phyloP scores from a whole-genome alignment of 2,888 invertebrate genomes.

The Lasioglossum zephyrum region DNA sequence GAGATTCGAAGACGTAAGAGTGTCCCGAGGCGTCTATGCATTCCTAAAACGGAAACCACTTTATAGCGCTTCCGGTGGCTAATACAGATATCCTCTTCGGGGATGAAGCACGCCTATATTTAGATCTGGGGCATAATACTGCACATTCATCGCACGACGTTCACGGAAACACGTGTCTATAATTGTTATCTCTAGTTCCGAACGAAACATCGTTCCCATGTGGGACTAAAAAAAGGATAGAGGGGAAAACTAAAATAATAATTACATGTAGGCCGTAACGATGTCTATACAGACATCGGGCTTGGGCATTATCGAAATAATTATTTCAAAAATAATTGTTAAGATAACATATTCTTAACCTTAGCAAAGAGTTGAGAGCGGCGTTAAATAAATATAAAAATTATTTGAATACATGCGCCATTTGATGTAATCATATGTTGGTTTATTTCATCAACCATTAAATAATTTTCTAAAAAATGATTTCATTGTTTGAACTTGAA shows the following conservation, averaged over 20 bases:
- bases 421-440: too few species aligned
- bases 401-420: too few species aligned
- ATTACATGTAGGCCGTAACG: neutral
- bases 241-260: slow-evolving; percentile 2
- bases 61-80: slow-evolving; percentile 67
- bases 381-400: too few species aligned
- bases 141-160: slow-evolving; percentile 65
- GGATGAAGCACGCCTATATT: slow-evolving; percentile 74
- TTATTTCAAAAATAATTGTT: too few species aligned
- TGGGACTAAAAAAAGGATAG: neutral
- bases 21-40: slow-evolving; percentile 24
- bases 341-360: too few species aligned
- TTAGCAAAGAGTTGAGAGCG: too few species aligned
- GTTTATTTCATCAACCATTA: too few species aligned
- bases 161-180: slow-evolving; percentile 55
- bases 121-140: slow-evolving; percentile 68
- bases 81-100: slow-evolving; percentile 74
- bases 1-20: slow-evolving; percentile 32
- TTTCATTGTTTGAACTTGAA: too few species aligned
- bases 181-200: slow-evolving; percentile 47
- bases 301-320: too few species aligned
- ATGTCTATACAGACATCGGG: neutral
- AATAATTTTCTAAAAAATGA: too few species aligned
- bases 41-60: slow-evolving; percentile 69
- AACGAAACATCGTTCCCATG: slow-evolving; percentile 27